Evolutionary conservation across 2,113 vertebrate genomes (phyloP).

Genomic region (Hydropotes inermis): DNA sequence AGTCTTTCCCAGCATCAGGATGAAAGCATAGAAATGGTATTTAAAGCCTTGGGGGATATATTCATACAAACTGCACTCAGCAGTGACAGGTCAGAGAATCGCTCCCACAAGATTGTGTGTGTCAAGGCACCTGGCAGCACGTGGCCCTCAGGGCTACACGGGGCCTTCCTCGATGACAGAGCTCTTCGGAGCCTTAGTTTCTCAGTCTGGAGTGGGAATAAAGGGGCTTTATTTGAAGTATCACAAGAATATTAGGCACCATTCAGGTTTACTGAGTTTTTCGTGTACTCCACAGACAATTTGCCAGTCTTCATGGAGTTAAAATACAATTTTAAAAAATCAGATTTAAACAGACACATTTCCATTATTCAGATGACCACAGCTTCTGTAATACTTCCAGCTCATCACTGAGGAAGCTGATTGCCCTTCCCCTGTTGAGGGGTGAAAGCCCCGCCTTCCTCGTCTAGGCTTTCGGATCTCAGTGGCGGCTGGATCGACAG

Average conservation of each 20-base stretch:
- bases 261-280: neutral
- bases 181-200: neutral
- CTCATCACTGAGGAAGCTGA: neutral
- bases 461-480: neutral
- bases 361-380: neutral
- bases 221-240: neutral
- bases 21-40: neutral
- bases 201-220: neutral
- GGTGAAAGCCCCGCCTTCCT: neutral
- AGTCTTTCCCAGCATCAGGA: neutral
- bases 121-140: neutral
- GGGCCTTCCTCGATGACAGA: neutral
- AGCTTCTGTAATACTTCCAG: neutral
- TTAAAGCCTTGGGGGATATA: neutral
- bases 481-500: neutral
- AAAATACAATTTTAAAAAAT: neutral
- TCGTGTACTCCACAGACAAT: neutral
- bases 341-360: neutral
- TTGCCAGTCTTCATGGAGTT: neutral
- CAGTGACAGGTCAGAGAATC: neutral
- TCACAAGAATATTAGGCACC: neutral
- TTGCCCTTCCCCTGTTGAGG: too few species aligned
- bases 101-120: fast-evolving
- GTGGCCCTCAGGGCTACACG: neutral
- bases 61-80: neutral